These are phyloP conservation scores for Hippolais icterina DNA, from an alignment of 2,113 vertebrate species.

Conservation along the genomic window DNA sequence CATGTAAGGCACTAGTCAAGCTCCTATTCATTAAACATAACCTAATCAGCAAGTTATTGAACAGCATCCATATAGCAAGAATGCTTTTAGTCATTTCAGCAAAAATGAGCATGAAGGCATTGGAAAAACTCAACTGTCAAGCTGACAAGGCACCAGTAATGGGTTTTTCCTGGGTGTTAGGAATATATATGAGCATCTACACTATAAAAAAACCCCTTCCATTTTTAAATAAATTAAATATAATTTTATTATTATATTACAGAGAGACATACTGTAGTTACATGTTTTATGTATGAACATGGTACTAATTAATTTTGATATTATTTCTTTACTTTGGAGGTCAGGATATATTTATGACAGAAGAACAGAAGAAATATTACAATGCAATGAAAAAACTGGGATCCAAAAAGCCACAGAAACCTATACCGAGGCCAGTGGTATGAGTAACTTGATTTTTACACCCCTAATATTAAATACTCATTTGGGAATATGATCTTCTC, in stretches of 20 bases:
- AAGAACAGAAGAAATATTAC: slow-evolving; percentile 86
- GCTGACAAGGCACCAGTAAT: background rate
- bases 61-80: background rate
- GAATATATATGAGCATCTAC: background rate
- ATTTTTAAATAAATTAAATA: background rate
- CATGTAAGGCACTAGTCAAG: background rate
- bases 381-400: slow-evolving; percentile 87
- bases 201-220: background rate
- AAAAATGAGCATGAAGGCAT: background rate
- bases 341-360: slow-evolving; percentile 87
- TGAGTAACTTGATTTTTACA: slow-evolving; percentile 7
- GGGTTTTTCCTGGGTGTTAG: background rate
- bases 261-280: background rate
- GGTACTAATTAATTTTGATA: slow-evolving; percentile 69
- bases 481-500: background rate
- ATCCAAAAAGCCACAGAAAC: slow-evolving; percentile 86
- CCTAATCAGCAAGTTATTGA: background rate
- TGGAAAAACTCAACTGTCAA: background rate
- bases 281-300: background rate
- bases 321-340: slow-evolving; percentile 82
- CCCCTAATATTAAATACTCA: background rate
- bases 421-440: slow-evolving; percentile 82
- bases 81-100: background rate
- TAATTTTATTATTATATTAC: background rate
- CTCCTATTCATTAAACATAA: background rate